Evolutionary conservation across 1,140 invertebrate genomes (phyloP), one percentile per base, ranked within the genome.

Genomic region (Diabrotica virgifera): DNA sequence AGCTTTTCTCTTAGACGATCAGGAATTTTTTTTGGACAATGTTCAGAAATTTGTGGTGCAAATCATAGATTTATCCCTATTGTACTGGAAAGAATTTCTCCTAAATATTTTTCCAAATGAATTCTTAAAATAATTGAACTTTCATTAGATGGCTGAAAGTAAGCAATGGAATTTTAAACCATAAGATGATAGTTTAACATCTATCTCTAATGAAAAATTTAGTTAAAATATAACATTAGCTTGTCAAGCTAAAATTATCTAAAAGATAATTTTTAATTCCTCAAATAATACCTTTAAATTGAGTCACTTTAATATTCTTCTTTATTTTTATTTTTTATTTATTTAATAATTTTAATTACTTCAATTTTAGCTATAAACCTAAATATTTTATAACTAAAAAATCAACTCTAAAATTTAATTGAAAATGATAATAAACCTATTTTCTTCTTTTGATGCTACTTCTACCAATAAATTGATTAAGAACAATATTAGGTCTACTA

Each of bases 31-130:
- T 89, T 78, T 80, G 88, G 88, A 0, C 88, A 91, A 84, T 91
- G 89, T 78, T 90, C 88, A 74, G 89, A 91, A 85, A 89, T 91
- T 83, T 91, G 88, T 84, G 88, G 88, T 6, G 80, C 82, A 60
- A 90, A 90, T 79, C 89, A 91, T 80, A 86, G 84, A 62, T 90
- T 90, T 85, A 90, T 91, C 82, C 88, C 88, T 62, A 90, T 90
- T 85, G 80, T 82, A 64, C 75, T 89, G 74, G 85, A 89, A 85
- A 79, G 74, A 72, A 81, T 83, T 66, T 75, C 73, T 65, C 71
- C 79, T 67, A 80, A 79, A 73, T 76, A 77, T 72, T 87, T 86
- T 78, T 82, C 82, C 78, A 81, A 82, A 74, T 85, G 82, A 84
- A 81, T 84, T 72, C 74, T 75, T 73, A 77, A 67, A 76, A 78